Conservation (phyloP, 2,113 vertebrate species). For the Etia nguti region DNA sequence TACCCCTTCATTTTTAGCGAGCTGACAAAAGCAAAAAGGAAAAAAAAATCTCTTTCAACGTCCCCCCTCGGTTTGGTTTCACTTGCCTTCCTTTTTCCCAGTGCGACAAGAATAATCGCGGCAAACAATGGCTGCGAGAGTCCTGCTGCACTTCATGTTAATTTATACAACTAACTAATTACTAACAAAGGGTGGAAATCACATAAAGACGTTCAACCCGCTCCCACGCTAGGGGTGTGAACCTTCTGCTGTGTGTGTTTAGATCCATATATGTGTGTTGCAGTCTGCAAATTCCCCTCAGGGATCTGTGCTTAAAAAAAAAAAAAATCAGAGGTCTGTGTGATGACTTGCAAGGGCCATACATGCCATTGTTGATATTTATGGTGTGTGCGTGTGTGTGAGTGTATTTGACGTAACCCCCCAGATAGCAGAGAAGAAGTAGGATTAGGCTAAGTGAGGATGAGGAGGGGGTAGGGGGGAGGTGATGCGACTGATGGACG, state of each 20-base stretch:
- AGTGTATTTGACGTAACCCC: constrained; percentile 39
- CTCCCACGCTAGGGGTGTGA: constrained; percentile 86
- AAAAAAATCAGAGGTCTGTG: constrained; percentile 4
- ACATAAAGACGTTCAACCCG: constrained; percentile 85
- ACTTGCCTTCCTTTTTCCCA: constrained; percentile 35
- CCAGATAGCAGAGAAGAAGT: constrained; percentile 37
- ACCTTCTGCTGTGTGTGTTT: constrained; percentile 67
- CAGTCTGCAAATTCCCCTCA: constrained; percentile 3
- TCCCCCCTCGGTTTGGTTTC: constrained; percentile 19
- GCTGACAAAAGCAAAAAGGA: neutral
- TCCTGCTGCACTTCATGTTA: constrained; percentile 92
- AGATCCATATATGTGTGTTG: neutral
- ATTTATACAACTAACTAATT: constrained; percentile 99
- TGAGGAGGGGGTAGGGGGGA: neutral
- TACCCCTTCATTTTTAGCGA: neutral
- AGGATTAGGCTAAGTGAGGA: constrained; percentile 59
- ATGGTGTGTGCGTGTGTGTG: constrained; percentile 3
- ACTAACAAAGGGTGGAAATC: constrained; percentile 93
- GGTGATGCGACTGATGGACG: constrained; percentile 42
- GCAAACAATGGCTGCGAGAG: constrained; percentile 88
- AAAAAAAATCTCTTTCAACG: constrained; percentile 48
- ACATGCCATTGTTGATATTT: constrained; percentile 43
- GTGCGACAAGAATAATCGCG: constrained; percentile 76
- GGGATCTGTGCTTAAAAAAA: constrained; percentile 3
- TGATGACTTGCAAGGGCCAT: constrained; percentile 25